Evolutionary conservation across 2,888 invertebrate species (phyloP), one percentile per base, ranked within the genome.

Genomic region (Harpalus rubripes): DNA sequence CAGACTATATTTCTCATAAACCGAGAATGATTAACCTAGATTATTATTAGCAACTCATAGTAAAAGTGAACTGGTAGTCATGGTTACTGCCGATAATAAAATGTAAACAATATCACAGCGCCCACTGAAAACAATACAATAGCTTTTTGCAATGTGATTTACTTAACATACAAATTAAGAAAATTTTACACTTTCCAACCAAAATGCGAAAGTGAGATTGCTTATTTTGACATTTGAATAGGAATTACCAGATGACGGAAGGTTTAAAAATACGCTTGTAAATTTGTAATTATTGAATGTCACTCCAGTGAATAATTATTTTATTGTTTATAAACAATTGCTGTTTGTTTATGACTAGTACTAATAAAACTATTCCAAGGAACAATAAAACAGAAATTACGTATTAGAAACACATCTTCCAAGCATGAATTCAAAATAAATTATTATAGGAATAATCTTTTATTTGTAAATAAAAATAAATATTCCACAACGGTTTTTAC

Each of bases 261-360:
- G 44, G 10, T 52, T 52, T 52, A 52, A 52, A 52, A 52, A 52
- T 52, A 52, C 44, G 0, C 44, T 52, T 52, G 44, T 52, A 52
- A 2, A 52, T 52, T 52, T 52, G 12, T 52, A 52, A 52, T 52
- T 10, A 52, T 8, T 52, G 44, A 52, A 52, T 52, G 44, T 52
- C 44, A 52, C 44, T 52, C 12, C 12, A 12, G 44, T 52, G 44
- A 52, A 52, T 52, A 52, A 52, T 52, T 52, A 52, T 12, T 52
- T 52, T 52, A 52, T 52, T 52, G 44, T 52, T 52, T 52, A 52
- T 52, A 52, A 52, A 52, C 44, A 52, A 52, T 52, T 10, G 44
- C 44, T 52, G 44, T 52, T 52, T 52, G 44, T 52, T 52, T 52
- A 12, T 52, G 44, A 52, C 44, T 52, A 8, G 44, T 52, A 52